A percentile compares a stretch with the other conserved stretches of the same genome.
phyloP scores from a whole-genome alignment of 92 coral and sea anemone genomes.

The Montipora capitata region DNA sequence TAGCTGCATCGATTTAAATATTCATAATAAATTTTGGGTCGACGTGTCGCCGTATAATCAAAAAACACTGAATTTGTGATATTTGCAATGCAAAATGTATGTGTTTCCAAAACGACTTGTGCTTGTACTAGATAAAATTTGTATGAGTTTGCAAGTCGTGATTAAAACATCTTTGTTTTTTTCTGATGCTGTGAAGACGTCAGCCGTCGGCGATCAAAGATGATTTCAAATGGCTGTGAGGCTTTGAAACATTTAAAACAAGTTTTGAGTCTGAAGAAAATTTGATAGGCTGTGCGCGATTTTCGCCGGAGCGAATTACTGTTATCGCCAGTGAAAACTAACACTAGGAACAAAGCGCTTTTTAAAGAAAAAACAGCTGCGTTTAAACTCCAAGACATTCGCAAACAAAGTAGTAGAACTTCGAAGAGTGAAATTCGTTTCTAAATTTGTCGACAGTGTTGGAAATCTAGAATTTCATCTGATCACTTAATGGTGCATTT shows the following conservation, averaged over 20 bases:
- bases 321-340: slow-evolving; percentile 8
- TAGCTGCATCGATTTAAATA: background rate
- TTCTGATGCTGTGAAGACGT: too few relatives aligned
- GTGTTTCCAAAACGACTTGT: background rate
- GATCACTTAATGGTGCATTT: background rate
- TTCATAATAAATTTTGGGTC: background rate
- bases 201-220: background rate
- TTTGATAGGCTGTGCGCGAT: slow-evolving; percentile 5
- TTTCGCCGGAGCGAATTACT: background rate
- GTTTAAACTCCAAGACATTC: slow-evolving; percentile 5
- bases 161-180: background rate
- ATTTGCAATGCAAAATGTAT: slow-evolving; percentile 52
- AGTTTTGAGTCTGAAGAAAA: background rate
- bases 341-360: slow-evolving; percentile 3
- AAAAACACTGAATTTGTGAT: background rate
- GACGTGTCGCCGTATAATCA: background rate
- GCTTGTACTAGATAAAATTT: background rate
- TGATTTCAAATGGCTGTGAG: background rate
- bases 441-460: background rate
- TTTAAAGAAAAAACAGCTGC: slow-evolving; percentile 32
- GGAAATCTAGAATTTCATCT: too few relatives aligned
- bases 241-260: background rate
- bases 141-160: background rate
- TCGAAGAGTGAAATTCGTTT: background rate
- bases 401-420: slow-evolving; percentile 19